Evolutionary conservation across 2,113 vertebrate species (phyloP).

Genomic region (Tilapia sparmanii): DNA sequence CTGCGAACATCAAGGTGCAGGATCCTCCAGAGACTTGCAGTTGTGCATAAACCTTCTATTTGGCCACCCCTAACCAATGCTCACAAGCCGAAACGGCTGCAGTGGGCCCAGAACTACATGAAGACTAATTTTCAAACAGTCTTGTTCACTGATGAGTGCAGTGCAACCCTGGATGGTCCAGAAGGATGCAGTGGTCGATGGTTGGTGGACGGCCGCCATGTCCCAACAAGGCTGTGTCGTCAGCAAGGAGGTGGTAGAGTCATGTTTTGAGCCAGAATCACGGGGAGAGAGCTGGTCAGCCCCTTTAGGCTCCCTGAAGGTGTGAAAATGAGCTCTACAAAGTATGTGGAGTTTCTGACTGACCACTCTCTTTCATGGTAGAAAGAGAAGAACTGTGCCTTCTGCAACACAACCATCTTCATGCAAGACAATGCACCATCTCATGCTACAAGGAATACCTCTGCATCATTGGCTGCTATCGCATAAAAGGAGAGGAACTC

Average conservation of each 20-base stretch:
- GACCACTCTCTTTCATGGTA: background rate
- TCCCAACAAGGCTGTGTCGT: rapidly evolving
- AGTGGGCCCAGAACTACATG: background rate
- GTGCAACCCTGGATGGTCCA: background rate
- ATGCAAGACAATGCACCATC: background rate
- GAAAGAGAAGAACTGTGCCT: background rate
- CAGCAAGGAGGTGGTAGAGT: rapidly evolving
- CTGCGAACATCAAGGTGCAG: background rate
- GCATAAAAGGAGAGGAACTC: background rate
- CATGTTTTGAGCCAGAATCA: rapidly evolving
- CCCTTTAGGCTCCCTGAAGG: rapidly evolving
- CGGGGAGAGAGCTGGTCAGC: rapidly evolving
- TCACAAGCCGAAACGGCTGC: rapidly evolving
- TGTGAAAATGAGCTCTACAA: rapidly evolving
- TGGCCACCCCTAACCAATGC: rapidly evolving
- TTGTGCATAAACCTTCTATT: background rate
- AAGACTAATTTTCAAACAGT: background rate
- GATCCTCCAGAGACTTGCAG: rapidly evolving
- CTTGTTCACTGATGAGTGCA: background rate
- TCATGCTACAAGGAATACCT: rapidly evolving
- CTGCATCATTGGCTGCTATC: background rate
- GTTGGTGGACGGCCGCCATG: rapidly evolving
- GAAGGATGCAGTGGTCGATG: rapidly evolving
- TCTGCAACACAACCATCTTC: background rate
- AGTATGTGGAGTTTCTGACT: background rate